These are phyloP conservation scores for Hydrozoanthus gracilis DNA, from an alignment of 92 coral and sea anemone species.

Conservation along the genomic window DNA sequence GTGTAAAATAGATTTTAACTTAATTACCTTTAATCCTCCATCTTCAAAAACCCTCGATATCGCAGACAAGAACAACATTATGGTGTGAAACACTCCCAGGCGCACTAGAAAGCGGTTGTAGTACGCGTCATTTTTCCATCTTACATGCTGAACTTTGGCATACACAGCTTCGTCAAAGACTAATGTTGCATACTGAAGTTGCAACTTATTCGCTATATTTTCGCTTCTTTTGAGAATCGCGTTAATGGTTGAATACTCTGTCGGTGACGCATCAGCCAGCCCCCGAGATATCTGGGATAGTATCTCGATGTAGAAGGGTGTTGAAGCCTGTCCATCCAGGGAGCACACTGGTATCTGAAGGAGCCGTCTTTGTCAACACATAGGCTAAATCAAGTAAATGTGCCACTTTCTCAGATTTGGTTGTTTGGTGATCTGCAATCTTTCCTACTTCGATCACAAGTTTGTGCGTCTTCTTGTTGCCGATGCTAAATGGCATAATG, in stretches of 20 bases:
- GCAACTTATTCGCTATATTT: not conserved
- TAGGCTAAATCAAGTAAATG: slow-evolving; percentile 48
- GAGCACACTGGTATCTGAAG: slow-evolving; percentile 6
- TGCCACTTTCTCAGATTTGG: slow-evolving; percentile 25
- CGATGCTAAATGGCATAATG: slow-evolving; percentile 43
- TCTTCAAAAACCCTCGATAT: slow-evolving; percentile 42
- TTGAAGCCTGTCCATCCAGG: slow-evolving; percentile 65
- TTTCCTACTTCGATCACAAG: slow-evolving; percentile 19
- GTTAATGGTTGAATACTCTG: slow-evolving; percentile 44
- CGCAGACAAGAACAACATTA: slow-evolving; percentile 45
- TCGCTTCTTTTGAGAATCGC: slow-evolving; percentile 44
- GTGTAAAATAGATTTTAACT: not conserved
- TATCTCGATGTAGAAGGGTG: slow-evolving; percentile 39
- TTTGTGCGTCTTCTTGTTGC: slow-evolving; percentile 44
- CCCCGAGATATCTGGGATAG: slow-evolving; percentile 48
- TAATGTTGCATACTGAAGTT: too few species aligned
- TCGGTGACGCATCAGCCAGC: slow-evolving; percentile 54
- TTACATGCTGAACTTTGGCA: slow-evolving; percentile 49
- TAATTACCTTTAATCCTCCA: slow-evolving; percentile 55
- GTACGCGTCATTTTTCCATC: slow-evolving; percentile 45
- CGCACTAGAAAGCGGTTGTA: slow-evolving; percentile 44
- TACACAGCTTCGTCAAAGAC: slow-evolving; percentile 40
- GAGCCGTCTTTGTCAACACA: slow-evolving; percentile 39
- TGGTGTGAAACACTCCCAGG: slow-evolving; percentile 58
- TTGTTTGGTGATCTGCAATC: slow-evolving; percentile 27